phyloP scores from a whole-genome alignment of 1,140 invertebrate species.

The Pseudomyrmex concolor region DNA sequence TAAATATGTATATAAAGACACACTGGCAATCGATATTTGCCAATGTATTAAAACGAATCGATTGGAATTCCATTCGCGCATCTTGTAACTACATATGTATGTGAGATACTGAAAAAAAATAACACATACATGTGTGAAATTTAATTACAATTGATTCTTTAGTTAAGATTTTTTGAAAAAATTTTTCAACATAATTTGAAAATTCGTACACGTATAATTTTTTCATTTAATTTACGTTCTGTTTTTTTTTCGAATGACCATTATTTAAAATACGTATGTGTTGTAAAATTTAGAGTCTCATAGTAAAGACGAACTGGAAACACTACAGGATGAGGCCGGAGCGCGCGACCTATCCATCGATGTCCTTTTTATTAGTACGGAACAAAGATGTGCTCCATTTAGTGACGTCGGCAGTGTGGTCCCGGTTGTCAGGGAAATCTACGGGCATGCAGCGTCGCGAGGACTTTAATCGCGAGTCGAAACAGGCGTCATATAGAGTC shows the following conservation, averaged over 20 bases:
- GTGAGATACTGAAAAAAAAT: background rate
- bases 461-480: conserved; percentile 1
- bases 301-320: background rate
- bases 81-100: conserved; percentile 4
- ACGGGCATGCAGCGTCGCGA: conserved; percentile 31
- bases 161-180: background rate
- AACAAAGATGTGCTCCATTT: conserved; percentile 81
- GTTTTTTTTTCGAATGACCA: too few relatives aligned
- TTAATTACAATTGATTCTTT: background rate
- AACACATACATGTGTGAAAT: background rate
- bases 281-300: too few relatives aligned
- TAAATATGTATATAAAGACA: too few relatives aligned
- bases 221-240: too few relatives aligned
- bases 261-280: too few relatives aligned
- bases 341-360: conserved; percentile 12
- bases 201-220: background rate
- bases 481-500: background rate
- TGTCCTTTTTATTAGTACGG: conserved; percentile 76
- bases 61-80: conserved; percentile 40
- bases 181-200: background rate
- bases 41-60: conserved; percentile 45
- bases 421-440: conserved; percentile 77
- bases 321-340: conserved; percentile 5
- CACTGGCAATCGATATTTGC: conserved; percentile 4
- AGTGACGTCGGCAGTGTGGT: conserved; percentile 73